These are phyloP conservation scores for Enteromius afrohamiltoni DNA, from an alignment of 2,797 vertebrate genomes.

Conservation along the genomic window DNA sequence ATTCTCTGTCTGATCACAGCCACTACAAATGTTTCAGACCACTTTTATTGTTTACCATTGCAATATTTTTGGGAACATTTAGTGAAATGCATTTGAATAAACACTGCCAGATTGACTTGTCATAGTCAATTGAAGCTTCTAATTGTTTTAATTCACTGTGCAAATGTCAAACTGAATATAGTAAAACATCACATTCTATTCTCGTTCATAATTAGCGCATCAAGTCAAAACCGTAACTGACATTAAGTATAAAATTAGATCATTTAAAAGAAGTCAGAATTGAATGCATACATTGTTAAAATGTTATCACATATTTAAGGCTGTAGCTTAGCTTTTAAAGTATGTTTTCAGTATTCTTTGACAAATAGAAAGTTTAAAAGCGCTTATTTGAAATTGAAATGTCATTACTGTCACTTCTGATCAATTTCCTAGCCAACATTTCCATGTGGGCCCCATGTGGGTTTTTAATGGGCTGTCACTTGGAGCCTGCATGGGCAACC, in stretches of 20 bases:
- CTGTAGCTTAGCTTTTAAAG: background rate
- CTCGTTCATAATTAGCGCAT: background rate
- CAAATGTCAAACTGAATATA: background rate
- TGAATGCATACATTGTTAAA: background rate
- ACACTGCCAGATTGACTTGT: slow-evolving; percentile 31
- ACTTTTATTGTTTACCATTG: slow-evolving; percentile 9
- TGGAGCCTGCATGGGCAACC: too few species aligned
- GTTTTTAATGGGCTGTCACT: too few species aligned
- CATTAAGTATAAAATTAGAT: background rate
- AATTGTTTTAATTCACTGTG: slow-evolving; percentile 35
- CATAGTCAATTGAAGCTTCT: slow-evolving; percentile 22
- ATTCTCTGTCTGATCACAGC: slow-evolving; percentile 32
- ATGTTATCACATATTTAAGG: background rate
- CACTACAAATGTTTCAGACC: slow-evolving; percentile 23
- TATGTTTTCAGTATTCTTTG: background rate
- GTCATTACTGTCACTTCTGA: too few species aligned
- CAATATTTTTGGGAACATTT: background rate
- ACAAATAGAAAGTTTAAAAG: background rate
- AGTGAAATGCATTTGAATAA: slow-evolving; percentile 2
- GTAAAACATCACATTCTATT: slow-evolving; percentile 2
- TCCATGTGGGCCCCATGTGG: too few species aligned
- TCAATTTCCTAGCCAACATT: too few species aligned
- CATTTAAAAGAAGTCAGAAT: background rate
- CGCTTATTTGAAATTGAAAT: too few species aligned
- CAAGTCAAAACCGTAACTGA: background rate